phyloP scores from a whole-genome alignment of 2,888 invertebrate genomes.

The Leucania comma region DNA sequence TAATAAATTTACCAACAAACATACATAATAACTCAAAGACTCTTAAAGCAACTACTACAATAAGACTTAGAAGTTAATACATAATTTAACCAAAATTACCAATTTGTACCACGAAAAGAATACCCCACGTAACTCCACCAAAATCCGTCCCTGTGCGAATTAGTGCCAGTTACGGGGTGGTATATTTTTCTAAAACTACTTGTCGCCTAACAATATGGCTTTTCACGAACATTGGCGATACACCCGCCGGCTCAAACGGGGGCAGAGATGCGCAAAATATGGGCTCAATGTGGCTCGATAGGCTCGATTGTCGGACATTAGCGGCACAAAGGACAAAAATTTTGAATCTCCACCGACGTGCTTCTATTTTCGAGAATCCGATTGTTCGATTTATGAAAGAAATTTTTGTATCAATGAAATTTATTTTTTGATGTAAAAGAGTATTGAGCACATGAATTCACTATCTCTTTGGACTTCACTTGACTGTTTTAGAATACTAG shows the following conservation, averaged over 20 bases:
- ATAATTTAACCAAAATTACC: constrained; percentile 13
- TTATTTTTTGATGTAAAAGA: constrained; percentile 25
- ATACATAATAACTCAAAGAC: constrained; percentile 21
- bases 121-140: constrained; percentile 10
- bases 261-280: constrained; percentile 81
- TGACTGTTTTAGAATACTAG: not conserved
- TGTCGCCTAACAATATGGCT: constrained; percentile 82
- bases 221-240: constrained; percentile 74
- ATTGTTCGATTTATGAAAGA: constrained; percentile 64
- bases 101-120: constrained; percentile 7
- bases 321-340: constrained; percentile 60
- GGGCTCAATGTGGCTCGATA: constrained; percentile 64
- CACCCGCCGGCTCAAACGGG: constrained; percentile 73
- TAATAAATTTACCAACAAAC: constrained; percentile 2
- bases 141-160: constrained; percentile 82
- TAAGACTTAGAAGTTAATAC: constrained; percentile 32
- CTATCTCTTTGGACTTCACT: not conserved
- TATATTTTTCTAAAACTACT: constrained; percentile 86
- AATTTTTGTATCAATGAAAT: constrained; percentile 67
- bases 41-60: constrained; percentile 6
- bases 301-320: constrained; percentile 68
- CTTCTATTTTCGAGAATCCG: constrained; percentile 53
- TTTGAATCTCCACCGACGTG: constrained; percentile 41
- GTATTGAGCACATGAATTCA: constrained; percentile 8
- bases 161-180: constrained; percentile 88